These are phyloP conservation scores for Pocillopora meandrina DNA, from an alignment of 92 coral and sea anemone genomes.

Conservation along the genomic window DNA sequence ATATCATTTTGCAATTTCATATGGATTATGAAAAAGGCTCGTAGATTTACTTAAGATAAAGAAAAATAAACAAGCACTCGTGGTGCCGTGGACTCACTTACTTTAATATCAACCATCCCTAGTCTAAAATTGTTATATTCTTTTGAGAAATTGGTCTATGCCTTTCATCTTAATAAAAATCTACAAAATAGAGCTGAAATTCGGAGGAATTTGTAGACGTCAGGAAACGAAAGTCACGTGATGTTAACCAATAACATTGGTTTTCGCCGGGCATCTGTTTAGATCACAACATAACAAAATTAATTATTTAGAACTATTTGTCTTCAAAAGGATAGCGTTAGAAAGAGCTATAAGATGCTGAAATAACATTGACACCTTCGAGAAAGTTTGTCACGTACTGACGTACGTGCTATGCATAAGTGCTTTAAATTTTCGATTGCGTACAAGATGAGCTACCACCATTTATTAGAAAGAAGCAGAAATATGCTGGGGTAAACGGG, in stretches of 20 bases:
- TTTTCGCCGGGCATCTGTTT: background rate
- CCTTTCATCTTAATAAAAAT: background rate
- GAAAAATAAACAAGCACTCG: background rate
- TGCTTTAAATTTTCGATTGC: background rate
- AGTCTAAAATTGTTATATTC: background rate
- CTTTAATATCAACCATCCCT: background rate
- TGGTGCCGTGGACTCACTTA: background rate
- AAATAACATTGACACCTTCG: background rate
- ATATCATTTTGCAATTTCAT: conserved; percentile 4
- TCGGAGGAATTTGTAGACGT: background rate
- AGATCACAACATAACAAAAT: background rate
- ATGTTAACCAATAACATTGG: background rate
- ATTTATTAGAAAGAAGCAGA: too few relatives aligned
- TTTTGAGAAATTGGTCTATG: background rate
- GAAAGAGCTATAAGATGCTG: background rate
- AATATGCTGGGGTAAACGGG: too few relatives aligned
- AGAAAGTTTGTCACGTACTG: background rate
- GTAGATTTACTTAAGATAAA: background rate
- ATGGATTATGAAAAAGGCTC: background rate
- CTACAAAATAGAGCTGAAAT: background rate
- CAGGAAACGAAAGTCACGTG: background rate
- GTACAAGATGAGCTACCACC: background rate
- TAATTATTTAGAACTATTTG: background rate
- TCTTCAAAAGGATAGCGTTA: background rate
- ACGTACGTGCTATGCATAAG: background rate